phyloP scores from a whole-genome alignment of 2,888 invertebrate species.

The Microchrysa polita region DNA sequence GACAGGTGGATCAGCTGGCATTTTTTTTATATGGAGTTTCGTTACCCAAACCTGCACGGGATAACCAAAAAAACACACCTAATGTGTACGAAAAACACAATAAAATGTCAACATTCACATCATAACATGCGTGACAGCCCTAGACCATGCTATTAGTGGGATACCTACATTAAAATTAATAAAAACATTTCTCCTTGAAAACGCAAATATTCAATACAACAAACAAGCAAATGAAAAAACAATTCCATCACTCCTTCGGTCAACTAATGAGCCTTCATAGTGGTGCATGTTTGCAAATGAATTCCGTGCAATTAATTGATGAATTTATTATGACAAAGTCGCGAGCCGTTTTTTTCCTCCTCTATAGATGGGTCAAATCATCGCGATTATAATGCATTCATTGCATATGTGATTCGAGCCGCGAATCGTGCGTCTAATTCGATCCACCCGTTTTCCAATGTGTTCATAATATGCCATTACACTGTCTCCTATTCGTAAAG shows the following conservation, averaged over 20 bases:
- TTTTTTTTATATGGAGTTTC: too few relatives aligned
- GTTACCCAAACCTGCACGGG: too few relatives aligned
- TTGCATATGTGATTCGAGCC: not conserved
- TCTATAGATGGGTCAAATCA: constrained; percentile 45
- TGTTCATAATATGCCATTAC: too few relatives aligned
- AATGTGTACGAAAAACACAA: too few relatives aligned
- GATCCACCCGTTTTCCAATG: too few relatives aligned
- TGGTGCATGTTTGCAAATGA: constrained; percentile 48
- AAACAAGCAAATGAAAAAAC: constrained; percentile 3
- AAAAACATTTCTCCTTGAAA: constrained; percentile 35
- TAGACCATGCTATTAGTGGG: too few relatives aligned
- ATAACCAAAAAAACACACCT: too few relatives aligned
- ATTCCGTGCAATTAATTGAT: constrained; percentile 54
- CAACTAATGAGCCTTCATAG: constrained; percentile 29
- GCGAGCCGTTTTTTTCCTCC: constrained; percentile 49
- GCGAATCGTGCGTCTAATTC: constrained; percentile 4
- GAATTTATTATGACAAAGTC: constrained; percentile 51
- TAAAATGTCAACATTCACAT: too few relatives aligned
- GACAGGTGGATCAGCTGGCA: too few relatives aligned
- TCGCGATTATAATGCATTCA: constrained; percentile 26
- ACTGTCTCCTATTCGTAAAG: not conserved
- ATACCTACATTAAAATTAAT: constrained; percentile 20
- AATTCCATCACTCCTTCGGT: constrained; percentile 10
- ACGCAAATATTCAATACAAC: not conserved
- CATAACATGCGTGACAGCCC: too few relatives aligned